Evolutionary conservation across 2,113 vertebrate species (phyloP).

Genomic region (Etheostoma cragini): DNA sequence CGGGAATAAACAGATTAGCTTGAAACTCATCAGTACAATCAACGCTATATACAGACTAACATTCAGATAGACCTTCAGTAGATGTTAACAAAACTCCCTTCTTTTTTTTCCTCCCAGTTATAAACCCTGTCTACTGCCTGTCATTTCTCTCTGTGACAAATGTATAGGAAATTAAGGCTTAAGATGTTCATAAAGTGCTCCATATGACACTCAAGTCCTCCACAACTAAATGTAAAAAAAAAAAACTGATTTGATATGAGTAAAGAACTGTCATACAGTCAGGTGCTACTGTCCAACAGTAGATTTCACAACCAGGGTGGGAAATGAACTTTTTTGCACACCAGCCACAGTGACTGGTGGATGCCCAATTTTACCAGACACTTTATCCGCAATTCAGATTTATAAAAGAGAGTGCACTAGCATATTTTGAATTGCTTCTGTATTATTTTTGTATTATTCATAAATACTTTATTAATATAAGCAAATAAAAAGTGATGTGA

Average conservation of each 20-base stretch:
- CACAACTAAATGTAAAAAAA: slow-evolving; percentile 35
- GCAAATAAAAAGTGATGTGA: no score
- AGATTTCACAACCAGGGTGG: slow-evolving; percentile 40
- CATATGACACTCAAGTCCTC: slow-evolving; percentile 65
- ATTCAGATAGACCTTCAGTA: slow-evolving; percentile 46
- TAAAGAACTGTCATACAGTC: slow-evolving; percentile 44
- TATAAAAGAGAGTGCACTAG: no score
- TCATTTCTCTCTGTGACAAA: slow-evolving; percentile 36
- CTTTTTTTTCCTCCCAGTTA: slow-evolving; percentile 3
- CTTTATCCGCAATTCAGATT: no score
- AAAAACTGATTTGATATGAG: slow-evolving; percentile 29
- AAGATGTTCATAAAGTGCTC: slow-evolving; percentile 82
- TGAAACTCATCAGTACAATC: slow-evolving; percentile 60
- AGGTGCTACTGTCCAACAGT: slow-evolving; percentile 60
- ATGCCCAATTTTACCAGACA: no score
- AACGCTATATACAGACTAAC: slow-evolving; percentile 72
- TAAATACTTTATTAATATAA: no score
- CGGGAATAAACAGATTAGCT: slow-evolving; percentile 60
- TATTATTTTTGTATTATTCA: no score
- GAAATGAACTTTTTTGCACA: no score
- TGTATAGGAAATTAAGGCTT: slow-evolving; percentile 78
- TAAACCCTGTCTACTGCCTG: slow-evolving; percentile 47
- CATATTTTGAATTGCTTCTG: no score
- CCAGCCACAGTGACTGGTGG: no score
- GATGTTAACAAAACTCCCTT: slow-evolving; percentile 34